Evolutionary conservation across 2,797 vertebrate genomes (phyloP).

Genomic region (Tokudaia tokunoshimensis): DNA sequence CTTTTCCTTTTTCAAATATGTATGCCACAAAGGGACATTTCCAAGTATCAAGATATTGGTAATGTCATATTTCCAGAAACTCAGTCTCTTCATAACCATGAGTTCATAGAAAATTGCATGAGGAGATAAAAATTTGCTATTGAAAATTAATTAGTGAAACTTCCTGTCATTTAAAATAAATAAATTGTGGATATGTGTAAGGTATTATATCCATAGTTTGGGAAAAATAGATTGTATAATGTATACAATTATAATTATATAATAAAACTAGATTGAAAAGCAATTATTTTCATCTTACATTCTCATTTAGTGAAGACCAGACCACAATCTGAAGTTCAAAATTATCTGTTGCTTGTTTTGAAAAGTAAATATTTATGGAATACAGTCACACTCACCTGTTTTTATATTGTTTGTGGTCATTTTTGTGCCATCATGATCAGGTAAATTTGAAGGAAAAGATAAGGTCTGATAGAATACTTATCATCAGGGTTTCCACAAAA

Average conservation of each 20-base stretch:
- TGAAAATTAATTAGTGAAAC: background rate
- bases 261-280: background rate
- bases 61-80: background rate
- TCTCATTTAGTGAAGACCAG: background rate
- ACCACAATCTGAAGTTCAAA: background rate
- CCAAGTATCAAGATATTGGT: background rate
- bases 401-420: background rate
- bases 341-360: background rate
- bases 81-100: background rate
- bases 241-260: background rate
- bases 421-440: background rate
- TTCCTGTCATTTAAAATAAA: background rate
- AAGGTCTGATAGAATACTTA: background rate
- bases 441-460: background rate
- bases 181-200: background rate
- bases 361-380: conserved; percentile 8
- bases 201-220: background rate
- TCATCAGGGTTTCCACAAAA: background rate
- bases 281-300: background rate
- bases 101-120: background rate
- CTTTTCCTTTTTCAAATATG: background rate
- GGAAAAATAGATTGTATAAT: background rate
- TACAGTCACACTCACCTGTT: background rate
- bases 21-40: background rate
- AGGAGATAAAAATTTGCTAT: background rate